Evolutionary conservation across 2,888 invertebrate genomes (phyloP), one percentile per base, ranked within the genome.

Genomic region (Cephus runcator): DNA sequence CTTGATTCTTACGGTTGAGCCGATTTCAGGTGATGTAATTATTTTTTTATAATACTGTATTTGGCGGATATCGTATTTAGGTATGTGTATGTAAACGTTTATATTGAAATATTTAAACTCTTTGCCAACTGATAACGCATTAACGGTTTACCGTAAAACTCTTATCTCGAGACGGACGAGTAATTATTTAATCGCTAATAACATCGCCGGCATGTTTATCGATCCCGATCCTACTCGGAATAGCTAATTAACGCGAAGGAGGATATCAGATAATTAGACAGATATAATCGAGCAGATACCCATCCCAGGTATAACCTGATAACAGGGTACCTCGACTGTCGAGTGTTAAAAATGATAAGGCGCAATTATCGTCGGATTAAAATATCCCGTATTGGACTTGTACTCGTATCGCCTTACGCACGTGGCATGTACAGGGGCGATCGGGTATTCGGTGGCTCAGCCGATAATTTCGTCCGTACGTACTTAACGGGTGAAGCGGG

Each of bases 391-490:
- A 23, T 56, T 23, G 40, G 9, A 56, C 23, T 23, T 56, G 33
- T 3, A 9, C 23, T 9, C 15, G 15, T 4, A 9, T 56, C 56
- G 9, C 1, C 56, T 23, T 23, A 23, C 23, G 6, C 6, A 40
- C 40, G 40, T 15, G 40, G 56, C 23, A 23, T 9, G 15, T 15
- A 23, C 56, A 23, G 56, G 56, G 56, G 56, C 2, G 23, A 56
- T 56, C 56, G 23, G 56, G 12, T 34, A 73, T 86, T 87, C 87
- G 23, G 74, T 74, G 6, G 35, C 74, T 4, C 35, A 3, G 35
- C 11, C 33, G 74, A 74, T 34, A 35, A 35, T n/a, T 34, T 34
- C 56, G 56, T 23, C 23, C 23, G 4, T 9, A 12, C 15, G 34
- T 23, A 34, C 23, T 74, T 34, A 34, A 74, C 30, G 12, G 35